Base-by-base conservation (phyloP, 2,888 invertebrate genomes). In the Loripinus fragilis region DNA sequence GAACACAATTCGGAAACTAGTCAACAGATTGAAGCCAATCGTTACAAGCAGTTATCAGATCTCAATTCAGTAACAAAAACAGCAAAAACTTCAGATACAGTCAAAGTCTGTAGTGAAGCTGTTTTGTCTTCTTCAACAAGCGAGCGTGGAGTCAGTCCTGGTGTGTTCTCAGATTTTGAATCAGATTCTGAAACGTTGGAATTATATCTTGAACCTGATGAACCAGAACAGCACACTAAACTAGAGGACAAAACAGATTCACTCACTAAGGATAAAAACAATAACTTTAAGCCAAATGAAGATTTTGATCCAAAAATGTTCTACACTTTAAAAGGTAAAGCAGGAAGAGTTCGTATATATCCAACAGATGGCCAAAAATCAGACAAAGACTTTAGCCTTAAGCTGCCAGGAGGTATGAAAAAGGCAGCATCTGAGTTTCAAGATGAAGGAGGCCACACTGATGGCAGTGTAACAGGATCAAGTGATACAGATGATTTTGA, bases 31-130 rank as follows among this genome's bases (percentile, higher is more conserved):
- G n/a, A 45, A 45, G n/a, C 20, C 8, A 3, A 45, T 20, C 8
- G 45, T 45, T 12, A 3, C 3, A 41, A 41, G 7, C 7, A 41
- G 7, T 41, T 15, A 7, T 41, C 41, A 41, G 17, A 20, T 12
- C 3, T 45, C n/a, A 20, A 17, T 45, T 45, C 45, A 3, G 2
- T 3, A 15, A 3, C 52, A 17, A 25, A 10, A 25, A 52, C 52
- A 52, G 2, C 52, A 52, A 15, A 52, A 52, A 50, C 48, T 69
- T 42, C 42, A 28, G 48, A 65, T 35, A 65, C 25, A 23, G 8
- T 65, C n/a, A 65, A 65, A 41, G n/a, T 5, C 33, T 65, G 65
- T n/a, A 65, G 65, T 23, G 15, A 65, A 38, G 65, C 41, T 65
- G 65, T 65, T 17, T 10, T 65, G 30, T 65, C 65, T 33, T 65